Percentiles rank a stretch among this genome's conserved stretches.
Evolutionary conservation across 2,888 invertebrate species (phyloP).

Genomic region (Parasteatoda lunata): DNA sequence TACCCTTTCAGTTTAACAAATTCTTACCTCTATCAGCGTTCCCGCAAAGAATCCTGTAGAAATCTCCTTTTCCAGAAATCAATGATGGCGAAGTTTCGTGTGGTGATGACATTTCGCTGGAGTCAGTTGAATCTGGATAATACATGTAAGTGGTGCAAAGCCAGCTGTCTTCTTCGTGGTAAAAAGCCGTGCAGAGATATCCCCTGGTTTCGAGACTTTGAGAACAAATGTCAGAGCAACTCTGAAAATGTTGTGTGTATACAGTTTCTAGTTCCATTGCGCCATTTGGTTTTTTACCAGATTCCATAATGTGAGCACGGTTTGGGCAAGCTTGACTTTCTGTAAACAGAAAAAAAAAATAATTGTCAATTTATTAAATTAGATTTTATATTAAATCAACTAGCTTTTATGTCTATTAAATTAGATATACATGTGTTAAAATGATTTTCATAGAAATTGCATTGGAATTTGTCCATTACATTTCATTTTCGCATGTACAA

Average conservation of each 20-base stretch:
- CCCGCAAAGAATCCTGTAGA: slow-evolving; percentile 70
- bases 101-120: slow-evolving; percentile 17
- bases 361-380: not conserved
- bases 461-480: no score
- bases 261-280: slow-evolving; percentile 68
- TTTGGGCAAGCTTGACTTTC: slow-evolving; percentile 68
- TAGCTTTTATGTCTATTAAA: no score
- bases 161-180: slow-evolving; percentile 55
- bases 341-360: slow-evolving; percentile 12
- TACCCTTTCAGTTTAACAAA: not conserved
- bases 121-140: slow-evolving; percentile 49
- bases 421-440: no score
- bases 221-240: slow-evolving; percentile 70
- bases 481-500: no score
- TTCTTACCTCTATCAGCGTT: slow-evolving; percentile 70
- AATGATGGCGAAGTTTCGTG: slow-evolving; percentile 43
- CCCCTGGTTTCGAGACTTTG: slow-evolving; percentile 69
- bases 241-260: slow-evolving; percentile 67
- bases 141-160: slow-evolving; percentile 64
- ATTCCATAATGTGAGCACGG: slow-evolving; percentile 70
- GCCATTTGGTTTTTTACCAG: slow-evolving; percentile 68
- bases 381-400: no score
- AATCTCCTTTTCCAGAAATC: slow-evolving; percentile 69
- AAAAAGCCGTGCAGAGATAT: slow-evolving; percentile 75
- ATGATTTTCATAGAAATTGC: no score